Evolutionary conservation across 2,888 invertebrate genomes (phyloP).

Genomic region (Caenorhabditis sp.): DNA sequence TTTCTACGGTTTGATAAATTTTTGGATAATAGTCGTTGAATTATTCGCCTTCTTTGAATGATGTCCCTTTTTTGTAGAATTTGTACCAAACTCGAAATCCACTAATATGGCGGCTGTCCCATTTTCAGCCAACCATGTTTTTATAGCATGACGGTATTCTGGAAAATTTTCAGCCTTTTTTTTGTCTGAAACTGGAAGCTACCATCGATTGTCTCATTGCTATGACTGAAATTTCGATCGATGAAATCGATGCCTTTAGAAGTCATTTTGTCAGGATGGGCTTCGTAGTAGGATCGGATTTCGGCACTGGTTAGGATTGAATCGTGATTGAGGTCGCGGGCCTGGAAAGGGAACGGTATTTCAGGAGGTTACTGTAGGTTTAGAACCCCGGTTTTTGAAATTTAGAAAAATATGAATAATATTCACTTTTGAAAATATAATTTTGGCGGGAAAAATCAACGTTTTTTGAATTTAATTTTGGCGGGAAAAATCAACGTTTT

Average conservation of each 20-base stretch:
- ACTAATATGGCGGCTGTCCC: conserved; percentile 26
- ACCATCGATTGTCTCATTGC: conserved; percentile 17
- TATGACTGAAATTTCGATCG: conserved; percentile 23
- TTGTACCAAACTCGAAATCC: neutral
- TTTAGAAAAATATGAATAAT: too few relatives aligned
- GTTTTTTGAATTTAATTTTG: too few relatives aligned
- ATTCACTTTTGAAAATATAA: too few relatives aligned
- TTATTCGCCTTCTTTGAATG: neutral
- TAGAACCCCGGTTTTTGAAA: too few relatives aligned
- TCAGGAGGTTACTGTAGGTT: too few relatives aligned
- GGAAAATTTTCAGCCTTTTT: conserved; percentile 7
- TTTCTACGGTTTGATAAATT: neutral
- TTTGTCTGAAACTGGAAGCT: too few relatives aligned
- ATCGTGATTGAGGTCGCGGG: conserved; percentile 21
- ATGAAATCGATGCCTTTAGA: conserved; percentile 33
- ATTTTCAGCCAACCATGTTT: conserved; percentile 30
- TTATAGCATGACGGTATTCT: conserved; percentile 26
- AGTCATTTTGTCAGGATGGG: conserved; percentile 34
- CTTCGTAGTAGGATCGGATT: conserved; percentile 26
- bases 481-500: too few relatives aligned
- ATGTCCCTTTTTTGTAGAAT: neutral
- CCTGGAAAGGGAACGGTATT: conserved; percentile 6
- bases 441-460: too few relatives aligned
- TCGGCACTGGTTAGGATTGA: conserved; percentile 19
- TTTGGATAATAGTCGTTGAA: neutral